These are phyloP conservation scores for Tetraodon nigroviridis DNA, from an alignment of 2,113 vertebrate genomes.

Conservation along the genomic window DNA sequence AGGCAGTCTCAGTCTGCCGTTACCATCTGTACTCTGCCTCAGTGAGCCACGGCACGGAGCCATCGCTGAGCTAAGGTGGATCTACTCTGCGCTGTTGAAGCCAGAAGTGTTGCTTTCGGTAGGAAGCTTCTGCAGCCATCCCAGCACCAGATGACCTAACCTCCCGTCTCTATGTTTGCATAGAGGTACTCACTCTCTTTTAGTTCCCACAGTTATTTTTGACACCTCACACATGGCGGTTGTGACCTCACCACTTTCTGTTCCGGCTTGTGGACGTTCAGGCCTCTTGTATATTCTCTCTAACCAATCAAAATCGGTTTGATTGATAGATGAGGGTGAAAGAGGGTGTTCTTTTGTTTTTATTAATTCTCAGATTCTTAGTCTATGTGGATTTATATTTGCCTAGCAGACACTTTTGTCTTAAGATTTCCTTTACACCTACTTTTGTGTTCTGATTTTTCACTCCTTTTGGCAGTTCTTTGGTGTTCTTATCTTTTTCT, in stretches of 20 bases:
- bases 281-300: slow-evolving; percentile 15
- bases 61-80: slow-evolving; percentile 11
- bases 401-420: background rate
- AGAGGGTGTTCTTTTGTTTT: too few relatives aligned
- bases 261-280: slow-evolving; percentile 51
- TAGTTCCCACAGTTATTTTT: slow-evolving; percentile 46
- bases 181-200: background rate
- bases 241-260: slow-evolving; percentile 55
- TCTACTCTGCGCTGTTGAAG: background rate
- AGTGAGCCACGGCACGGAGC: slow-evolving; percentile 12
- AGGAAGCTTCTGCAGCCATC: slow-evolving; percentile 13
- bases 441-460: slow-evolving; percentile 28
- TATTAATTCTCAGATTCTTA: too few relatives aligned
- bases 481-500: slow-evolving; percentile 23
- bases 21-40: slow-evolving; percentile 42
- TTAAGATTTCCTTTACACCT: slow-evolving; percentile 4
- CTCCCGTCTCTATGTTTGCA: slow-evolving; percentile 4
- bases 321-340: too few relatives aligned
- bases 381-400: too few relatives aligned
- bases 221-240: slow-evolving; percentile 58
- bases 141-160: background rate
- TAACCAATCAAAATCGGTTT: background rate
- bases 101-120: slow-evolving; percentile 13
- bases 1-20: slow-evolving; percentile 14
- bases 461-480: slow-evolving; percentile 22